Conservation (phyloP, 1,140 invertebrate species). For the Drosophila saltans region DNA sequence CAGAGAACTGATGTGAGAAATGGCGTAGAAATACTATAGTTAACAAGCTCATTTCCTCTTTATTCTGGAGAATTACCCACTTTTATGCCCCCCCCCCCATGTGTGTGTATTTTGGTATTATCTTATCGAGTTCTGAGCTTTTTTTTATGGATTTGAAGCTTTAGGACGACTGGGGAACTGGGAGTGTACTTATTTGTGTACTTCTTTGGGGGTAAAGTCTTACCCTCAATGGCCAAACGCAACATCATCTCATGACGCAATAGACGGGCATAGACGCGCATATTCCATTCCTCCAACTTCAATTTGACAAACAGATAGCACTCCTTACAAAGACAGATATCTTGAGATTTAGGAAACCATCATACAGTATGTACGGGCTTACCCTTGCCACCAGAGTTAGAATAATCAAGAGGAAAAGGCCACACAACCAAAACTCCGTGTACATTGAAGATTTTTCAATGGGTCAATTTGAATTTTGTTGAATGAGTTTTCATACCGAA, state of each 20-base stretch:
- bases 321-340: conserved; percentile 42
- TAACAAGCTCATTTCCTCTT: neutral
- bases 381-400: conserved; percentile 55
- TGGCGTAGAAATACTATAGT: neutral
- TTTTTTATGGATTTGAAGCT: conserved; percentile 1
- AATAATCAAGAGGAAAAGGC: conserved; percentile 52
- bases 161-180: neutral
- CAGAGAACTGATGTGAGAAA: conserved; percentile 1
- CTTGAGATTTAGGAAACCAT: neutral
- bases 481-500: neutral
- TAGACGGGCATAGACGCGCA: conserved; percentile 51
- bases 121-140: neutral
- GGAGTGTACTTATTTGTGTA: conserved; percentile 26
- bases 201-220: conserved; percentile 31
- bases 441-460: conserved; percentile 41
- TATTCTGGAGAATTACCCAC: neutral
- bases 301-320: conserved; percentile 60
- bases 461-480: conserved; percentile 17
- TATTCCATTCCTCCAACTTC: conserved; percentile 64
- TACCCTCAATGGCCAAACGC: conserved; percentile 64
- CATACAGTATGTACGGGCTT: conserved; percentile 11
- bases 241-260: conserved; percentile 68
- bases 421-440: conserved; percentile 64
- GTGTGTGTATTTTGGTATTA: neutral
- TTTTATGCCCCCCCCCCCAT: neutral